Evolutionary conservation across 2,888 invertebrate genomes (phyloP).

Genomic region (Chamaedrilus cognettii): DNA sequence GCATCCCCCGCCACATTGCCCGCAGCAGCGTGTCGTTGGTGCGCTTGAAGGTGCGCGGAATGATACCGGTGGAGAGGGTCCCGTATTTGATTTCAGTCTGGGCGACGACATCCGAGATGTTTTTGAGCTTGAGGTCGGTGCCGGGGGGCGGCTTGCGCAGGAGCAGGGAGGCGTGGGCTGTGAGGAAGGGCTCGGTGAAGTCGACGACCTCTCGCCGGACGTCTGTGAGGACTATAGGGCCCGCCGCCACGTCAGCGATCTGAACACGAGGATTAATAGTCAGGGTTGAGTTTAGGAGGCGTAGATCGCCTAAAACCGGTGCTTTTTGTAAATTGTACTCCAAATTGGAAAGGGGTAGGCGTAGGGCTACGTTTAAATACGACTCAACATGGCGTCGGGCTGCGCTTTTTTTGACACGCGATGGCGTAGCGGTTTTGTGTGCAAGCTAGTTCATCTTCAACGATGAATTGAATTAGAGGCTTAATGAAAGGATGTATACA

Average conservation of each 20-base stretch:
- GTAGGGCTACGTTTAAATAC: too few relatives aligned
- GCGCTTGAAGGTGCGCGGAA: slow-evolving; percentile 28
- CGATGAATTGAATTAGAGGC: too few relatives aligned
- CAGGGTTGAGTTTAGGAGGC: too few relatives aligned
- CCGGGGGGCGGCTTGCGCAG: slow-evolving; percentile 21
- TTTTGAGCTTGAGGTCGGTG: background rate
- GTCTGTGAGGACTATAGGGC: slow-evolving; percentile 34
- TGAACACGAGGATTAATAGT: slow-evolving; percentile 17
- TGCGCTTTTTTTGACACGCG: too few relatives aligned
- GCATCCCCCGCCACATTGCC: slow-evolving; percentile 30
- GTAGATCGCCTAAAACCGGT: too few relatives aligned
- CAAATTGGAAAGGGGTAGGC: too few relatives aligned
- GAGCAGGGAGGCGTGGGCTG: slow-evolving; percentile 32
- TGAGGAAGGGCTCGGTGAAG: slow-evolving; percentile 33
- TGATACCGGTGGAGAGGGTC: slow-evolving; percentile 32
- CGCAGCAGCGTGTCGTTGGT: slow-evolving; percentile 28
- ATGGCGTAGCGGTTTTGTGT: too few relatives aligned
- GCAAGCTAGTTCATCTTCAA: too few relatives aligned
- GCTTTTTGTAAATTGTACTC: too few relatives aligned
- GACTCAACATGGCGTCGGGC: too few relatives aligned
- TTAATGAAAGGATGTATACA: too few relatives aligned
- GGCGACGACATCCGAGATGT: slow-evolving; percentile 22
- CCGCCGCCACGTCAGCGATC: slow-evolving; percentile 37
- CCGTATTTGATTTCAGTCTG: slow-evolving; percentile 30
- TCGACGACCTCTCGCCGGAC: slow-evolving; percentile 30